phyloP scores from a whole-genome alignment of 2,113 vertebrate species.

The Mobula birostris region DNA sequence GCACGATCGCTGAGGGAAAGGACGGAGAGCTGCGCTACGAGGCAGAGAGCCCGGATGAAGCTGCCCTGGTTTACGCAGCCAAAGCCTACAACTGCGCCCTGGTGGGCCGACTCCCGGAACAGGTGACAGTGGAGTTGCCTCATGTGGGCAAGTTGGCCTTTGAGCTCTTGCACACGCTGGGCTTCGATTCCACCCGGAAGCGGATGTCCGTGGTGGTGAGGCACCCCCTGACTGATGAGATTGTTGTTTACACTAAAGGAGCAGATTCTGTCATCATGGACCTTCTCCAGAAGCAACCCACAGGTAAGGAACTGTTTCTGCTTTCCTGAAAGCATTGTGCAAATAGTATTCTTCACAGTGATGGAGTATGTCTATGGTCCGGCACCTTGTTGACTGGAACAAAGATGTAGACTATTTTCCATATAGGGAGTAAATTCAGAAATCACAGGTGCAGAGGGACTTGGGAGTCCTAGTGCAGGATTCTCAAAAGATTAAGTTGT shows the following conservation, averaged over 20 bases:
- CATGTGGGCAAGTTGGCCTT: slow-evolving; percentile 83
- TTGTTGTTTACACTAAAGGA: slow-evolving; percentile 93
- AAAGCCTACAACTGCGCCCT: slow-evolving; percentile 82
- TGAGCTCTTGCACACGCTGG: slow-evolving; percentile 85
- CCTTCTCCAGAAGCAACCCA: slow-evolving; percentile 69
- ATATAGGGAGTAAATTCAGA: too few species aligned
- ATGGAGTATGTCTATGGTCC: too few species aligned
- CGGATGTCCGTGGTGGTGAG: slow-evolving; percentile 94
- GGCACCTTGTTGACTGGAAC: too few species aligned
- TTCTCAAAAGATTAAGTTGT: too few species aligned
- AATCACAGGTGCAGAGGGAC: too few species aligned
- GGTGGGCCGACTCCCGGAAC: slow-evolving; percentile 79
- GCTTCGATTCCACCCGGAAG: slow-evolving; percentile 86
- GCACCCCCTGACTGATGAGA: slow-evolving; percentile 85
- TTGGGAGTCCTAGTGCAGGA: too few species aligned
- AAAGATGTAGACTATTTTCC: too few species aligned
- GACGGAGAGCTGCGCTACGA: slow-evolving; percentile 80
- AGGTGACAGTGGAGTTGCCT: slow-evolving; percentile 84
- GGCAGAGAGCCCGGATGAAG: slow-evolving; percentile 89
- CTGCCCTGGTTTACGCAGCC: slow-evolving; percentile 87
- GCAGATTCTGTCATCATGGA: slow-evolving; percentile 92
- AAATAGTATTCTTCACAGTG: neutral
- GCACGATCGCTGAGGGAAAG: slow-evolving; percentile 42
- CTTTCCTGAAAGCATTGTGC: neutral
- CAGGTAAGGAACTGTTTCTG: slow-evolving; percentile 52